Percentiles rank a stretch among this genome's conserved stretches.
These are phyloP conservation scores for Synanthedon myopaeformis DNA, from an alignment of 2,888 invertebrate species.

Conservation along the genomic window DNA sequence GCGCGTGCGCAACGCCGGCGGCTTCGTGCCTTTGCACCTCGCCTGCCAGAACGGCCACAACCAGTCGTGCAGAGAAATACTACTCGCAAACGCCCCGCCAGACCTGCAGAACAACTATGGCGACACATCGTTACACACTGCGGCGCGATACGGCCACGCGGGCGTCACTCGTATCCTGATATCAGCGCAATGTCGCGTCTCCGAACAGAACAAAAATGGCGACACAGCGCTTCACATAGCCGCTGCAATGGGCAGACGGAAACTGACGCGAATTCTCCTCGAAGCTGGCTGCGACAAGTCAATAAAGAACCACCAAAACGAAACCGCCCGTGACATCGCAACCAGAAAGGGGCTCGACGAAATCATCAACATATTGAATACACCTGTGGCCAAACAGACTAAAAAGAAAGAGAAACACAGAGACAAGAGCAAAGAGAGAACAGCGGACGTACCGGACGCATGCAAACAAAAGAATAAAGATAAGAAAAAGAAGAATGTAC, in stretches of 20 bases:
- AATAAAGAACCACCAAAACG: constrained; percentile 84
- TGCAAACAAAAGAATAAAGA: constrained; percentile 48
- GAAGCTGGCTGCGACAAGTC: constrained; percentile 83
- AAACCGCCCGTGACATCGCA: constrained; percentile 92
- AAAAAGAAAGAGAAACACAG: constrained; percentile 51
- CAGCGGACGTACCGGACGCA: constrained; percentile 64
- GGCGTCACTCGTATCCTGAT: constrained; percentile 94
- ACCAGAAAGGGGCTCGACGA: constrained; percentile 86
- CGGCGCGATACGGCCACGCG: constrained; percentile 95
- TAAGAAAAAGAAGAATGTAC: constrained; percentile 66
- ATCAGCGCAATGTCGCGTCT: constrained; percentile 87
- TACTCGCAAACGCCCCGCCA: constrained; percentile 88
- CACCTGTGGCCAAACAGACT: constrained; percentile 52
- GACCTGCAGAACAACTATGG: constrained; percentile 96
- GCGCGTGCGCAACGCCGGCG: constrained; percentile 82
- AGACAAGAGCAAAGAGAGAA: constrained; percentile 66
- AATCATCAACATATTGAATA: constrained; percentile 82
- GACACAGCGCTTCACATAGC: constrained; percentile 95
- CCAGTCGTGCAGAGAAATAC: constrained; percentile 89
- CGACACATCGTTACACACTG: constrained; percentile 94
- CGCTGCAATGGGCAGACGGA: constrained; percentile 92
- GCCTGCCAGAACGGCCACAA: constrained; percentile 98
- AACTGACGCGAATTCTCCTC: constrained; percentile 89
- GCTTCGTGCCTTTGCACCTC: constrained; percentile 93
- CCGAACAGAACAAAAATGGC: constrained; percentile 95